Base-by-base conservation (phyloP, 64 coral and sea anemone genomes). In the Montipora foliosa region DNA sequence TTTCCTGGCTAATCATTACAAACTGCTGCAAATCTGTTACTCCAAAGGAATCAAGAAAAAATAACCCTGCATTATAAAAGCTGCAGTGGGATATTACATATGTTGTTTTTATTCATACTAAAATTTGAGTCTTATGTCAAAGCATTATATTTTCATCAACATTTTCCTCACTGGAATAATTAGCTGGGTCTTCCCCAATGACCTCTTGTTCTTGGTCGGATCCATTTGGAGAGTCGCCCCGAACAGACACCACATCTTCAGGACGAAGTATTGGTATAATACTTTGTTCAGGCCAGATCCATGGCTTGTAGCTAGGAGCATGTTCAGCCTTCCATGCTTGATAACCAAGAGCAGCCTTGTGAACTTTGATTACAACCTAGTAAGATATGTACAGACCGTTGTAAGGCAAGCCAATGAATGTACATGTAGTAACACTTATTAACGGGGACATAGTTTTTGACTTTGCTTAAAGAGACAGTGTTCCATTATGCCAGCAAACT, bases 281-380 rank as follows among this genome's bases (percentile, higher is more conserved):
- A 62, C 93, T 98, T 77, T 98, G 97, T 24, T 96, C 97, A 66
- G 97, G 94, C 90, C 93, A 94, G 14, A 98, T 66, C 97, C 97
- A 98, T 12, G 97, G 97, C 78, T 98, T 98, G 17, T 94, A 96
- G 48, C 88, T 90, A 8, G 98, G 98, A 48, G 91, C 82, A 88
- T 99, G 95, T 29, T 90, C 64, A 55, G 61, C 76, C 77, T 99
- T 99, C 98, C 98, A 99, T 8, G 89, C 80, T 76, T 64, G 86
- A 59, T 99, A 99, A 15, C 69, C 92, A n/a, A 91, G 77, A 55
- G 98, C 89, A 77, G 98, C 98, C 79, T 94, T 91, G 70, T 94
- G 92, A 72, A 96, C 80, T 46, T 96, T 99, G 14, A 47, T 58
- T 73, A 99, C 85, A 73, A 96, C 95, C 98, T 99, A 46, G 29